Evolutionary conservation across 2,888 invertebrate species (phyloP), one percentile per base, ranked within the genome.

Genomic region (Tetropium fuscum): DNA sequence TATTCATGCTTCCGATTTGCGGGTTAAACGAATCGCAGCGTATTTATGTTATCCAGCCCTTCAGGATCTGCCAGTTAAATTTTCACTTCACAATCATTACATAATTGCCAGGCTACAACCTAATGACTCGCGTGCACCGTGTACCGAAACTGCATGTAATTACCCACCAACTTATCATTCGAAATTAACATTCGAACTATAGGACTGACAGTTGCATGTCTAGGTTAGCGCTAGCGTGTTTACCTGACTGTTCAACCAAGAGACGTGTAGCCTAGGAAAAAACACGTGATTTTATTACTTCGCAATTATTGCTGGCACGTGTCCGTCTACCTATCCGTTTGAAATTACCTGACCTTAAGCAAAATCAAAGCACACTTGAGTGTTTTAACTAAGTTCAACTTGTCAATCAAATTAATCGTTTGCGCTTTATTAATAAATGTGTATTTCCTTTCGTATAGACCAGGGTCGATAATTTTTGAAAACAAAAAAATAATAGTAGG

Each of bases 181-280:
- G 58, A 56, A 71, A 74, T 72, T 74, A 72, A 68, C 73, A 70
- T 69, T 65, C 63, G 57, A 66, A 64, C 63, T 67, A 64, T 60
- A 36, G 43, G 63, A 64, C 70, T 71, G 72, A 70, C 72, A 72
- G 66, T 71, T 72, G 72, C 73, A 72, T 73, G 73, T 68, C 69
- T 59, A 48, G 7, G 25, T 27, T n/a, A 10, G n/a, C 38, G 18
- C 47, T 16, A 47, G 16, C 15, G 30, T 18, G 32, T 41, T 41
- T 18, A 10, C 11, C 41, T 30, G n/a, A 41, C 20, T 19, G 6
- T 20, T 20, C 34, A 13, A 13, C 7, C 34, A 15, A 15, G 13
- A 34, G 34, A 34, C 34, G 34, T 13, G 34, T 15, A 34, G 34
- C 7, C 15, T 34, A 13, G 11, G 15, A 34, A 30, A 34, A 34